Evolutionary conservation across 2,888 invertebrate genomes (phyloP).

Genomic region (Idaea aversata): DNA sequence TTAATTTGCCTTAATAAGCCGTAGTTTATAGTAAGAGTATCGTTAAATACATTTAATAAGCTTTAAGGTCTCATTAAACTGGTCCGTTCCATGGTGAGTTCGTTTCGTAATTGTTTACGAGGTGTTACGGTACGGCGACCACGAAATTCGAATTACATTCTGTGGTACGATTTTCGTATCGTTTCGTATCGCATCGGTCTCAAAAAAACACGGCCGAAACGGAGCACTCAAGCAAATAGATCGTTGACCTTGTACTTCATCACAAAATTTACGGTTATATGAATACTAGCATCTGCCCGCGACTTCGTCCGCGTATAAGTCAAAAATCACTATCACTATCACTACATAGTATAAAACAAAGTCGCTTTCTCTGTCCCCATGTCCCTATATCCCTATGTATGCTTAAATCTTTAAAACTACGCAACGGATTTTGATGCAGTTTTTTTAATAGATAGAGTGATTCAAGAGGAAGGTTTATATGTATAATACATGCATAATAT

Average conservation of each 20-base stretch:
- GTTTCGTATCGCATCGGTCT: no score
- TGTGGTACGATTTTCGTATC: not conserved
- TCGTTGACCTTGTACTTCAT: not conserved
- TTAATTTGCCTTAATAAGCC: no score
- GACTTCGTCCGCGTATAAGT: not conserved
- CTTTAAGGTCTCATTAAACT: not conserved
- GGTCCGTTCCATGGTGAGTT: not conserved
- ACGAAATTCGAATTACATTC: not conserved
- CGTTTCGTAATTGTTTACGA: not conserved
- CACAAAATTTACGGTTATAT: not conserved
- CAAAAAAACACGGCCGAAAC: not conserved
- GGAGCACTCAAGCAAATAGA: not conserved
- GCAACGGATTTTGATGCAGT: no score
- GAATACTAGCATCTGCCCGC: not conserved
- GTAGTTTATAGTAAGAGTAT: no score
- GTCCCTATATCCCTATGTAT: no score
- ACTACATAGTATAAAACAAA: no score
- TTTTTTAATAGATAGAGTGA: no score
- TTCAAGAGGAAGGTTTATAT: no score
- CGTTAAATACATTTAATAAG: not conserved
- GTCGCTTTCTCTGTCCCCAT: no score
- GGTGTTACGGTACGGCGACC: not conserved
- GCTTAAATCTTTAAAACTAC: no score
- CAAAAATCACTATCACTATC: no score
- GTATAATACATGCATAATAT: no score